These are phyloP conservation scores for Venustaconcha ellipsiformis DNA, from an alignment of 1,140 invertebrate genomes.

Conservation along the genomic window DNA sequence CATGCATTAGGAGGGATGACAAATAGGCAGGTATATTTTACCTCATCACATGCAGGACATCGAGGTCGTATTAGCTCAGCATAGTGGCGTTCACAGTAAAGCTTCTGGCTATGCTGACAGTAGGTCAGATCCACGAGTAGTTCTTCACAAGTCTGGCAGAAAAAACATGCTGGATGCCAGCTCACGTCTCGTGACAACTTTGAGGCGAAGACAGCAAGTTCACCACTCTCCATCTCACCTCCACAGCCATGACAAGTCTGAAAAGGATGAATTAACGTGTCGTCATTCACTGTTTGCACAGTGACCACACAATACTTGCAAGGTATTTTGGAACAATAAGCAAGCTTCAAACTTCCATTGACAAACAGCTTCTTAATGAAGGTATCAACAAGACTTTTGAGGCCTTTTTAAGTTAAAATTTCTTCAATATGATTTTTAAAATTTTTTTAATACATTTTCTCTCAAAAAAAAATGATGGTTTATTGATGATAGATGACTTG, in stretches of 20 bases:
- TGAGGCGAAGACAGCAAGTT: conserved; percentile 79
- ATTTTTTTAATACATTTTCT: too few relatives aligned
- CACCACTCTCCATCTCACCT: conserved; percentile 74
- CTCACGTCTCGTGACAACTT: conserved; percentile 83
- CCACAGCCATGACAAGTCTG: conserved; percentile 74
- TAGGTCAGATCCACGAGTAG: conserved; percentile 98
- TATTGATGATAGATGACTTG: too few relatives aligned
- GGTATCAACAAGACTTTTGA: too few relatives aligned
- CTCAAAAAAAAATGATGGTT: too few relatives aligned
- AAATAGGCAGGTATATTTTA: conserved; percentile 70
- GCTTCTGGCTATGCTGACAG: conserved; percentile 81
- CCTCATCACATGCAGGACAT: conserved; percentile 97
- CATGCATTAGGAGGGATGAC: conserved; percentile 9
- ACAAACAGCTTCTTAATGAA: too few relatives aligned
- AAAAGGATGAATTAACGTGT: conserved; percentile 16
- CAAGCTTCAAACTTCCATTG: too few relatives aligned
- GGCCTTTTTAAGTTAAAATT: too few relatives aligned
- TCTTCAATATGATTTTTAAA: too few relatives aligned
- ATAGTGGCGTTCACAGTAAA: conserved; percentile 96
- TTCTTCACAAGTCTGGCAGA: conserved; percentile 90
- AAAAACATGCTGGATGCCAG: conserved; percentile 96
- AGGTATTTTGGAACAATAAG: too few relatives aligned
- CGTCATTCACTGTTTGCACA: too few relatives aligned
- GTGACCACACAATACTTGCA: too few relatives aligned
- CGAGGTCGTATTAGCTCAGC: conserved; percentile 95